Evolutionary conservation across 2,113 vertebrate species (phyloP).

Genomic region (Leuciscus idus): DNA sequence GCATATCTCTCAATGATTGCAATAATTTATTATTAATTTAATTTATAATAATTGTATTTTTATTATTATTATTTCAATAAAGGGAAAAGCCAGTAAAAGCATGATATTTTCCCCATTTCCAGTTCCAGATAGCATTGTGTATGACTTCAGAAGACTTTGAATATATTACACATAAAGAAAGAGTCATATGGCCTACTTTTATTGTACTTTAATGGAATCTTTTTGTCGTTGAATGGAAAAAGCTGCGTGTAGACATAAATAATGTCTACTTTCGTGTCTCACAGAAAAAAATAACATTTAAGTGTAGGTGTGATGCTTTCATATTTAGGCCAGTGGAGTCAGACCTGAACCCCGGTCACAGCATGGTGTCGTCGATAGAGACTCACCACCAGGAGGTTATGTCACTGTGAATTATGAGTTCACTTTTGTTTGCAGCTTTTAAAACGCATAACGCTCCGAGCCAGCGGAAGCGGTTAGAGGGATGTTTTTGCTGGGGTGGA

Average conservation of each 20-base stretch:
- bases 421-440: constrained; percentile 47
- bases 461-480: not conserved
- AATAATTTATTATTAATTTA: not conserved
- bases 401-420: constrained; percentile 41
- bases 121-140: not conserved
- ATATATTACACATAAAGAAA: no score
- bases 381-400: not conserved
- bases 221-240: not conserved
- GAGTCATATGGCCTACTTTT: no score
- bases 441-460: not conserved
- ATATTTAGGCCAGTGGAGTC: constrained; percentile 21
- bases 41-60: no score
- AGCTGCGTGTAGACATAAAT: not conserved
- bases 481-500: constrained; percentile 38
- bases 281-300: not conserved
- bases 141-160: not conserved
- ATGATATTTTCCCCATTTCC: not conserved
- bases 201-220: not conserved
- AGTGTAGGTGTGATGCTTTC: constrained; percentile 8
- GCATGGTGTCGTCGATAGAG: not conserved
- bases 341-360: constrained; percentile 1
- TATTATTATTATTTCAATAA: not conserved
- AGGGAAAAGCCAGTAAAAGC: not conserved
- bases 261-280: not conserved
- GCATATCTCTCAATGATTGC: not conserved